phyloP scores from a whole-genome alignment of 2,888 invertebrate genomes.

The Eurytoma californica region DNA sequence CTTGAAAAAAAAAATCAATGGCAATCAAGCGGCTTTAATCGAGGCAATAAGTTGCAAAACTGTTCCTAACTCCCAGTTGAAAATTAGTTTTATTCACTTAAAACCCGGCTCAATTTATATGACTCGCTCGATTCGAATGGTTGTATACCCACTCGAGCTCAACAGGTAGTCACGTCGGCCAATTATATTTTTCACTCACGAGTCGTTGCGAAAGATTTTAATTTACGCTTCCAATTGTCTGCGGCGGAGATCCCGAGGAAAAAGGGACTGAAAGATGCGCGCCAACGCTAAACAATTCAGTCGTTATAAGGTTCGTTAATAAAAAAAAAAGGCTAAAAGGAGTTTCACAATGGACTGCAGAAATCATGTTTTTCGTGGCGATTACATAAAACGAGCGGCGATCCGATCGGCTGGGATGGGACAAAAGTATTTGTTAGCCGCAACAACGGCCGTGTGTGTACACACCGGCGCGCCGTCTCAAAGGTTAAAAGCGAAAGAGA shows the following conservation, averaged over 20 bases:
- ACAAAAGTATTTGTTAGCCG: conserved; percentile 38
- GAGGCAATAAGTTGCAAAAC: too few species aligned
- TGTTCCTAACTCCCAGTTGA: too few species aligned
- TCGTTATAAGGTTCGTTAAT: not conserved
- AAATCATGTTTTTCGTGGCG: conserved; percentile 34
- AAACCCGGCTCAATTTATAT: too few species aligned
- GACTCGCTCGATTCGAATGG: too few species aligned
- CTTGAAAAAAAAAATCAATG: too few species aligned
- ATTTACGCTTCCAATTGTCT: conserved; percentile 15
- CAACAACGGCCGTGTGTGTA: not conserved
- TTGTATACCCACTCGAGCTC: too few species aligned
- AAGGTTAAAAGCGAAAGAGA: conserved; percentile 27
- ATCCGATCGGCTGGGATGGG: conserved; percentile 32
- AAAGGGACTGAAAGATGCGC: too few species aligned
- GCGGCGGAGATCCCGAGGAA: too few species aligned
- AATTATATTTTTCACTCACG: not conserved
- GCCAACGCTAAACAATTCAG: not conserved
- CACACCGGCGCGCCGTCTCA: not conserved
- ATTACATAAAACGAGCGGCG: conserved; percentile 35
- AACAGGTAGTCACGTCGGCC: too few species aligned
- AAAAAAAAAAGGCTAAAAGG: not conserved
- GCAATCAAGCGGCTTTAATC: too few species aligned
- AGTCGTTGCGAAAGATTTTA: conserved; percentile 19
- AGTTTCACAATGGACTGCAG: conserved; percentile 30
- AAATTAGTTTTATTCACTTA: too few species aligned